Evolutionary conservation across 2,888 invertebrate genomes (phyloP).

Genomic region (Noctua pronuba): DNA sequence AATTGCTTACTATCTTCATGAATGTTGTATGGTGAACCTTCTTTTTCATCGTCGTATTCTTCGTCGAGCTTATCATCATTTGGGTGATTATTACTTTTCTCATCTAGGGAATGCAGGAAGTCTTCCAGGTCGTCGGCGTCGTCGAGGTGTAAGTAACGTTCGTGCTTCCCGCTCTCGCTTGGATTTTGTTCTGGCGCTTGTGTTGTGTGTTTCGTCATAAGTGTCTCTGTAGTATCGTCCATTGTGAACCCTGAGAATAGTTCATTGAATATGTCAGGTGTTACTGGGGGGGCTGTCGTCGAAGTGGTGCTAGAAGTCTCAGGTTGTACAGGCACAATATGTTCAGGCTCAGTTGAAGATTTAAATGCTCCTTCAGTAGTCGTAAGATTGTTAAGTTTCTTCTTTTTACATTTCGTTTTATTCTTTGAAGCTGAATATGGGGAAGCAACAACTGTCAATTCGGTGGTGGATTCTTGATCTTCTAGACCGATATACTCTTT

Average conservation of each 20-base stretch:
- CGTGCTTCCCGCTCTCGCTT: conserved; percentile 77
- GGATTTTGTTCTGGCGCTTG: conserved; percentile 67
- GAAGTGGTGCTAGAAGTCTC: conserved; percentile 62
- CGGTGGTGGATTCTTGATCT: conserved; percentile 68
- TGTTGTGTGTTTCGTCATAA: conserved; percentile 59
- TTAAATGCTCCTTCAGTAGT: conserved; percentile 64
- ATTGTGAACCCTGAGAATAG: conserved; percentile 79
- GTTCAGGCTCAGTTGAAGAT: conserved; percentile 62
- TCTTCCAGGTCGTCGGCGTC: conserved; percentile 83
- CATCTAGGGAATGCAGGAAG: conserved; percentile 79
- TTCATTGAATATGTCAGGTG: conserved; percentile 79
- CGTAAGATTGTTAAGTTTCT: conserved; percentile 76
- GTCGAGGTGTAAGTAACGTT: conserved; percentile 76
- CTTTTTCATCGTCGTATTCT: conserved; percentile 65
- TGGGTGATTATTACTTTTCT: conserved; percentile 68
- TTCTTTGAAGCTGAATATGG: conserved; percentile 75
- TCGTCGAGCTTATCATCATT: conserved; percentile 68
- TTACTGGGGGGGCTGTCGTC: conserved; percentile 70
- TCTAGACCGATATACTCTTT: conserved; percentile 70
- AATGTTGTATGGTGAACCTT: conserved; percentile 54
- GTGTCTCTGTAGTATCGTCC: conserved; percentile 70
- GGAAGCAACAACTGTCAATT: conserved; percentile 69
- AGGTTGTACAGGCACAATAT: conserved; percentile 35
- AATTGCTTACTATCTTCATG: conserved; percentile 60
- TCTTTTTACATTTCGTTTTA: conserved; percentile 87